Evolutionary conservation across 1,140 invertebrate species (phyloP).

Genomic region (Drosophila persimilis): DNA sequence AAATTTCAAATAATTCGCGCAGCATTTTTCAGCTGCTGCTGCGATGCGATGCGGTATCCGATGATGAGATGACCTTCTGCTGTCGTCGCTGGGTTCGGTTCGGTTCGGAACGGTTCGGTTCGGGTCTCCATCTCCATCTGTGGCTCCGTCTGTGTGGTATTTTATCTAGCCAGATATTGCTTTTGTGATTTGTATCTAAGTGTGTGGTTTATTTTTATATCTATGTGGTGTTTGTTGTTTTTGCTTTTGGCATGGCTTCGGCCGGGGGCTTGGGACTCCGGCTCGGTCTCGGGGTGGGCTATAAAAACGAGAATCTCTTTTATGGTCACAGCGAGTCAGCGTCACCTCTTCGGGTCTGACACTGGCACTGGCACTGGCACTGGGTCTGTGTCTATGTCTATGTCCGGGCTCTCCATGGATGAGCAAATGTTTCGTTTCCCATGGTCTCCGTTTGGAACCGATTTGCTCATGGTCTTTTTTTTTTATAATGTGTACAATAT

Average conservation of each 20-base stretch:
- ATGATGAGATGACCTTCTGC: conserved; percentile 63
- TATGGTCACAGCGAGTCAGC: conserved; percentile 79
- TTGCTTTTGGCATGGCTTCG: conserved; percentile 5
- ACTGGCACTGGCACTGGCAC: background rate
- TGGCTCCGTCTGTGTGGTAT: conserved; percentile 59
- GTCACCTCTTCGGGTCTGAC: conserved; percentile 43
- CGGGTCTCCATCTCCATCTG: conserved; percentile 4
- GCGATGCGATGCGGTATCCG: no score
- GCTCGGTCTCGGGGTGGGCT: conserved; percentile 44
- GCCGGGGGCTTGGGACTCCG: no score
- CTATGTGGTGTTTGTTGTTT: conserved; percentile 56
- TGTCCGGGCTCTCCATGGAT: conserved; percentile 23
- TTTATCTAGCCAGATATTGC: conserved; percentile 79
- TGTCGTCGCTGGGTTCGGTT: no score
- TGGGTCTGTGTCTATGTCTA: background rate
- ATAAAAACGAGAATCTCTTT: conserved; percentile 79
- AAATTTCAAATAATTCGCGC: conserved; percentile 69
- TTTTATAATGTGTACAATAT: conserved; percentile 66
- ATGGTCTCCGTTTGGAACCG: conserved; percentile 56
- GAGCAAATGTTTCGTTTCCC: conserved; percentile 78
- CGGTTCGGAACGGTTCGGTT: conserved; percentile 35
- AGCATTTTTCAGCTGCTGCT: conserved; percentile 41
- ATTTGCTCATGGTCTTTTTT: conserved; percentile 44
- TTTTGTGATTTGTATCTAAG: conserved; percentile 82
- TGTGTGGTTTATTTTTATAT: conserved; percentile 75